Conservation (phyloP, 1,140 invertebrate species). For the Cyclargus thomasi region DNA sequence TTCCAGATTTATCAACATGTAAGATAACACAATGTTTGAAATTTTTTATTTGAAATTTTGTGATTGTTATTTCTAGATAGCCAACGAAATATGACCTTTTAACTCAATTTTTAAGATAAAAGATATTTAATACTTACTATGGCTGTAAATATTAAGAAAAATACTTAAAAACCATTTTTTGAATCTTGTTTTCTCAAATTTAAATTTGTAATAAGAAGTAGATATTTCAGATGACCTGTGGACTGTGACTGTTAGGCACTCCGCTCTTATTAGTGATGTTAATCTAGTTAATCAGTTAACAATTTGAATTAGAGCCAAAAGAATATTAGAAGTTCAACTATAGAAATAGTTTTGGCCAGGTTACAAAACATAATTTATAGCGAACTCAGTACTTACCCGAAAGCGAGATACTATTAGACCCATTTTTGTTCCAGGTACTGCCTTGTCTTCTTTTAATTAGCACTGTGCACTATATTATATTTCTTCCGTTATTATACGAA, state of each 20-base stretch:
- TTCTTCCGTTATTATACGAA: conserved; percentile 40
- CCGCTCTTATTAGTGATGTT: conserved; percentile 15
- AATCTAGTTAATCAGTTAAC: conserved; percentile 32
- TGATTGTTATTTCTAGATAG: not conserved
- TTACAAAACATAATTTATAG: conserved; percentile 46
- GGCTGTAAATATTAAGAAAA: not conserved
- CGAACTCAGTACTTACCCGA: conserved; percentile 44
- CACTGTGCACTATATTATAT: conserved; percentile 11
- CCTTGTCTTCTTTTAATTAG: not conserved
- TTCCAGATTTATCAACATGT: no score
- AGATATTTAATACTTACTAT: not conserved
- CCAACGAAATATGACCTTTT: not conserved
- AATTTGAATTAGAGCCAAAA: conserved; percentile 51
- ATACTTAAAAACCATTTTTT: no score
- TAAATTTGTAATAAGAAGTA: no score
- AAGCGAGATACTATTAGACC: conserved; percentile 57
- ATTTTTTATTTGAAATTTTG: not conserved
- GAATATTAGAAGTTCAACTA: conserved; percentile 36
- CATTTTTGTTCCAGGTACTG: conserved; percentile 41
- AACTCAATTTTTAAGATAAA: not conserved
- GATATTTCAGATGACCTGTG: not conserved
- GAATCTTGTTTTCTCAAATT: no score
- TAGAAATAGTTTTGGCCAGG: conserved; percentile 57
- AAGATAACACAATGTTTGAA: no score
- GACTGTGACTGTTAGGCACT: no score